Base-by-base conservation (phyloP, 92 coral and sea anemone genomes). In the Umimayanthus chanpuru region DNA sequence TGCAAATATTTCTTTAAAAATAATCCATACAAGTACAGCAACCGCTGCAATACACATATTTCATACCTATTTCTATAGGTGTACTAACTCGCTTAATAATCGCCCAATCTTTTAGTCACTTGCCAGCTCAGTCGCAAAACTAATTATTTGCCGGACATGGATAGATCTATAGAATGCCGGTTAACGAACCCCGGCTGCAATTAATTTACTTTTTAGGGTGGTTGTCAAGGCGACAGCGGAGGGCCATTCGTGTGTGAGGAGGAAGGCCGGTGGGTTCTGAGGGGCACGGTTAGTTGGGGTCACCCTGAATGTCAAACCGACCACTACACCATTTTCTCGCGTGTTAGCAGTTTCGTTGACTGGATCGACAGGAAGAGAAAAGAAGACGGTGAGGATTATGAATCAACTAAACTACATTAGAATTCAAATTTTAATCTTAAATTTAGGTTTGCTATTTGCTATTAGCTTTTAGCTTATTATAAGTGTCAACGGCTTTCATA, bases 261-360 rank as follows among this genome's bases (percentile, higher is more conserved):
- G 76, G 81, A 90, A 0, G 90, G 93, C 58, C 79, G 70, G 68
- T 95, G 88, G 88, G 90, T 90, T 1, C 88, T 95, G 11, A 92
- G 95, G 53, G 98, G 98, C 53, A 96, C 92, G 25, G 98, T 95
- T 25, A 93, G 96, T 85, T 95, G 98, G 98, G 98, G 98, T 36
- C 91, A 90, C 47, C 70, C 85, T 2, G 73, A 14, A 79, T 95
- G 96, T 81, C 77, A 88, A 16, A 88, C 98, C 39, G 91, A 91
- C 61, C 87, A 89, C 58, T 93, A 65, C 89, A 93, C 96, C 4
- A 93, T 95, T 61, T 95, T 95, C 84, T 93, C 98, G 8, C 95
- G 98, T 58, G 89, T 95, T 41, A 86, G 96, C 82, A 92, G 85
- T 74, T 95, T 91, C 28, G 88, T 90, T 56, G 56, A 58, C 28